Evolutionary conservation across 2,888 invertebrate species (phyloP), one percentile per base, ranked within the genome.

Genomic region (Drosophila nr. perissopoda): DNA sequence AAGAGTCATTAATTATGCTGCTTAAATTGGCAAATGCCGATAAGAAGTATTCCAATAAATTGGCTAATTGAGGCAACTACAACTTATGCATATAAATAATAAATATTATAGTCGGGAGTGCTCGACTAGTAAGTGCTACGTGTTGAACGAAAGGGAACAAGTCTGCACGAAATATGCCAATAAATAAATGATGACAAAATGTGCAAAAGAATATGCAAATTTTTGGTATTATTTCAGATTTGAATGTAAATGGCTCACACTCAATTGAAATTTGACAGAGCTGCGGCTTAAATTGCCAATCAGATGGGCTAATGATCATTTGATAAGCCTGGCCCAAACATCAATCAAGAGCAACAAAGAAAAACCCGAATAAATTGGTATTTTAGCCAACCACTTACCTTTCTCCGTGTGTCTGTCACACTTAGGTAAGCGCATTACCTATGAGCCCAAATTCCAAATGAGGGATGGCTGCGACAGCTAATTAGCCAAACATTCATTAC

Each of bases 381-480:
- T 25, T 46, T 16, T 25, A 8, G 25, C 25, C 46, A 46, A 4
- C n/a, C 8, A 10, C 40, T 25, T 46, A 25, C 29, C 18, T 16
- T 7, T n/a, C 29, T 2, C 21, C 31, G 10, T 0, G 31, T 21
- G 11, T 11, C 8, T n/a, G 21, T 6, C 13, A 40, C 53, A 40
- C 46, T 57, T 36, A 31, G 53, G 53, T 49, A 56, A 57, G 60
- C 56, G 66, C 18, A 60, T 72, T 65, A 48, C 36, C 61, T 58
- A 48, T 51, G 34, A 48, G 31, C 18, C 38, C 2, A 21, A 34
- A 16, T n/a, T 42, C 67, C 21, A 57, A 69, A n/a, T 51, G 56
- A 60, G 49, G 46, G 48, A 67, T 72, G 72, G 36, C 58, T 31
- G 42, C 33, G 68, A 72, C 77, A 76, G 73, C 78, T 77, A 76